Evolutionary conservation across 2,888 invertebrate species (phyloP), one percentile per base, ranked within the genome.

Genomic region (Phytoseiulus persimilis): DNA sequence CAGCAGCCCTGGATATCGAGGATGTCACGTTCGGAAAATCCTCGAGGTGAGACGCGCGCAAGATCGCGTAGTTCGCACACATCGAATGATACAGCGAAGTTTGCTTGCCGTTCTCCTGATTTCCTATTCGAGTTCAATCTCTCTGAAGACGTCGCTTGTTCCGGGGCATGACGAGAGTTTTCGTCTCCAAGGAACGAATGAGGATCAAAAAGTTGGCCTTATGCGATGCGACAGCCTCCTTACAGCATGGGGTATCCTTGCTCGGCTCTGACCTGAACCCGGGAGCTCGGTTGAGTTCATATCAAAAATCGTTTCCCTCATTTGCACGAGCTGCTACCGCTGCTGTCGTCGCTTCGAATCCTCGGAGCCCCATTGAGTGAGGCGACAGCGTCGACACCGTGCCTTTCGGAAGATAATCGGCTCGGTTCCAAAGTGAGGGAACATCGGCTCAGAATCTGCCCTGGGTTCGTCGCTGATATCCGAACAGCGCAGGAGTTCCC

Each of bases 1-100:
- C 90, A 0, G 90, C 89, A 31, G 90, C 46, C 90, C 39, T 90
- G 45, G 90, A 33, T 39, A 87, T 87, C 45, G 87, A 87, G 28
- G 87, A 87, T 33, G 87, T 87, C 32, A n/a, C 87, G 14, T 87
- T 87, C 45, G 87, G 87, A 0, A 33, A 45, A 31, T 87, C 87
- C n/a, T 87, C 87, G 9, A 87, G 87, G 87, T 87, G 33, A 32
- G 84, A 32, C 31, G 5, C 39, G 5, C 39, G 39, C 39, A 39
- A 39, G 5, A 39, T 39, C 39, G 9, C 39, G 9, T 39, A 3
- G 39, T 39, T 39, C 9, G 39, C 9, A 9, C 5, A 39, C 3
- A 39, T 39, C 39, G 39, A 6, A 9, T 9, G 39, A 39, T 39
- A 39, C 39, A 39, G 5, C 39, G n/a, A n/a, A n/a, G n/a, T n/a